Evolutionary conservation across 1,140 invertebrate genomes (phyloP).

Genomic region (Microplitis demolitor): DNA sequence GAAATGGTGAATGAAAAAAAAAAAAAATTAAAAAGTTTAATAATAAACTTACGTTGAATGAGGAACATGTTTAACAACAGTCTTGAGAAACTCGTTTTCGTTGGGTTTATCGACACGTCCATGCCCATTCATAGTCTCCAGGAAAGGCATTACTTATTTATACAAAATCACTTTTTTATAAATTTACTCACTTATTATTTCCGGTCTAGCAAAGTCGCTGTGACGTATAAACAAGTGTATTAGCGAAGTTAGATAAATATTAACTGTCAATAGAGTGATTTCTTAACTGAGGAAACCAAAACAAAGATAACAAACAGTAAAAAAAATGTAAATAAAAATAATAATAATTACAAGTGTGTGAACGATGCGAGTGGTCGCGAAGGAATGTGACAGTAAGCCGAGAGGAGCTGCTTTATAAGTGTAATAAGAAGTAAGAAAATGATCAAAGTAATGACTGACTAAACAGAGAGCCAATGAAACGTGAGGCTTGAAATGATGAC

Average conservation of each 20-base stretch:
- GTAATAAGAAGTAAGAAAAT: neutral
- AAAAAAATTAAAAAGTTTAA: neutral
- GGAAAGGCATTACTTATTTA: conserved; percentile 26
- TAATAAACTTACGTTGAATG: conserved; percentile 46
- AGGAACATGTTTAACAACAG: conserved; percentile 38
- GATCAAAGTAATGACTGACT: neutral
- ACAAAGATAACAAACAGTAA: too few relatives aligned
- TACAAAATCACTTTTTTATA: conserved; percentile 39
- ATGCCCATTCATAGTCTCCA: conserved; percentile 32
- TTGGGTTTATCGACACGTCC: conserved; percentile 38
- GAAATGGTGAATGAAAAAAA: neutral
- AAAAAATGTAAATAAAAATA: neutral
- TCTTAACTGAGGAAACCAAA: too few relatives aligned
- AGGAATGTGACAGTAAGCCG: neutral
- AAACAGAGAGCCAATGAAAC: neutral
- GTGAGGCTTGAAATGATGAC: neutral
- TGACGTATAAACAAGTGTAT: too few relatives aligned
- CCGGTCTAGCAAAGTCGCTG: too few relatives aligned
- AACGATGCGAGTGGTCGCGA: neutral
- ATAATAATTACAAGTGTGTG: neutral
- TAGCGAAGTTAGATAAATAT: too few relatives aligned
- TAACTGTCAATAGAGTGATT: neutral
- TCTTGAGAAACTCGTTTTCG: conserved; percentile 48
- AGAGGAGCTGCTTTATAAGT: conserved; percentile 17
- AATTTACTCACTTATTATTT: neutral